These are phyloP conservation scores for Meloidogyne hapla DNA, from an alignment of 1,140 invertebrate genomes.

Conservation along the genomic window DNA sequence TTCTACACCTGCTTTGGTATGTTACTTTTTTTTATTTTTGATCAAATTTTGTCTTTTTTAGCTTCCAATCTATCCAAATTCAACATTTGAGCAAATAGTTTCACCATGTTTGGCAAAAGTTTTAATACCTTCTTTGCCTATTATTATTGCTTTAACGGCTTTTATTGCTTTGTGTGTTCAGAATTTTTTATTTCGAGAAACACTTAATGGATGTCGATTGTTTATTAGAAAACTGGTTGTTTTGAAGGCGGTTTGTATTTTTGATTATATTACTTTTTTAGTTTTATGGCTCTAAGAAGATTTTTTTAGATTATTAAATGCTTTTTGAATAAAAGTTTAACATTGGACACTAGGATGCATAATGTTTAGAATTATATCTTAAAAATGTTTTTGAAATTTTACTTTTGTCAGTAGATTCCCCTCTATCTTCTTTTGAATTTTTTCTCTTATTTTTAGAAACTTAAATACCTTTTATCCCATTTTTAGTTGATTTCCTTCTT, in stretches of 20 bases:
- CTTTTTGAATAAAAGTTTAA: too few relatives aligned
- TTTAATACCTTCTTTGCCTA: constrained; percentile 6
- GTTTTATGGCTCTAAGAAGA: too few relatives aligned
- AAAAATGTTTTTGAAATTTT: too few relatives aligned
- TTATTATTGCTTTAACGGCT: neutral
- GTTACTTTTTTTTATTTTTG: neutral
- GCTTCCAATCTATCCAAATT: neutral
- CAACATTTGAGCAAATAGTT: constrained; percentile 16
- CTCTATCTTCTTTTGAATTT: too few relatives aligned
- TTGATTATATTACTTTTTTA: neutral
- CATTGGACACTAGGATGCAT: too few relatives aligned
- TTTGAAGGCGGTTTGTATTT: constrained; percentile 1
- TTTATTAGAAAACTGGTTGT: constrained; percentile 5
- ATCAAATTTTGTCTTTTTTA: neutral
- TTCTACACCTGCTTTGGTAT: neutral
- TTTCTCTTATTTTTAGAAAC: too few relatives aligned
- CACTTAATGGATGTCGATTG: neutral
- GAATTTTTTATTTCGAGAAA: neutral
- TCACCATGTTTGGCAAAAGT: constrained; percentile 26
- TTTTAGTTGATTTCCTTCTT: constrained; percentile 8
- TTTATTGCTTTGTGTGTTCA: constrained; percentile 6
- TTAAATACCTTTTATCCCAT: neutral
- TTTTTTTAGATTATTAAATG: too few relatives aligned
- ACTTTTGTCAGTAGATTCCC: too few relatives aligned
- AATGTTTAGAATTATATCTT: too few relatives aligned